These are phyloP conservation scores for Oopsacas minuta DNA, from an alignment of 37 sponge, comb jelly and placozoan genomes.

Conservation along the genomic window DNA sequence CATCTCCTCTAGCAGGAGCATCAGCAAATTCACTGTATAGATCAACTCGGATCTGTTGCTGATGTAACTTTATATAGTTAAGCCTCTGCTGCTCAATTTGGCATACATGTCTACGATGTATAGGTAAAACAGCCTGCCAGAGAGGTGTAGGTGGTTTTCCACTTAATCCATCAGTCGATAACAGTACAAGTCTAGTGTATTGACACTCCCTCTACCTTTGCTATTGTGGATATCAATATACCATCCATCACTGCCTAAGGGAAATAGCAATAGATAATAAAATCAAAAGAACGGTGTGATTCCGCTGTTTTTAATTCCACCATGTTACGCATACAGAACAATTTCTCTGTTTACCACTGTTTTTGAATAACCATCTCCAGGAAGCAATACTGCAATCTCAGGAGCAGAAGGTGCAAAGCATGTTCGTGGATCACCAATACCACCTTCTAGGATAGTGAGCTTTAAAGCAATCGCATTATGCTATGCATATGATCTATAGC, in stretches of 20 bases:
- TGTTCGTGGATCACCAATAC: background rate
- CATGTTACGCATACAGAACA: background rate
- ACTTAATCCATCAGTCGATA: background rate
- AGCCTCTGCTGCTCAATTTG: slow-evolving; percentile 3
- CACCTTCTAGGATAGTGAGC: too few relatives aligned
- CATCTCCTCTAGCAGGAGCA: background rate
- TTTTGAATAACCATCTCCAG: background rate
- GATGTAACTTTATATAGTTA: background rate
- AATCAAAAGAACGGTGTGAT: too few relatives aligned
- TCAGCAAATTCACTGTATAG: background rate
- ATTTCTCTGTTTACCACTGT: background rate
- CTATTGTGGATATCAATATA: background rate
- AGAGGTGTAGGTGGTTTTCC: background rate
- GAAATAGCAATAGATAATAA: background rate
- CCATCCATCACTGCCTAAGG: background rate
- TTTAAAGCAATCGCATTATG: too few relatives aligned
- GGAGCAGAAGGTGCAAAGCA: background rate
- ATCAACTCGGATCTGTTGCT: background rate
- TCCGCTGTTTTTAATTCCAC: background rate
- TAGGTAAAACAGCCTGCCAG: background rate
- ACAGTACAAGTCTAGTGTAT: background rate
- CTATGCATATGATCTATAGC: too few relatives aligned
- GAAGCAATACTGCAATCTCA: background rate
- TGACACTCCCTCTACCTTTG: background rate
- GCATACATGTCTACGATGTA: background rate